Evolutionary conservation across 2,888 invertebrate genomes (phyloP).

Genomic region (Acanthococcus lagerstroemiae): DNA sequence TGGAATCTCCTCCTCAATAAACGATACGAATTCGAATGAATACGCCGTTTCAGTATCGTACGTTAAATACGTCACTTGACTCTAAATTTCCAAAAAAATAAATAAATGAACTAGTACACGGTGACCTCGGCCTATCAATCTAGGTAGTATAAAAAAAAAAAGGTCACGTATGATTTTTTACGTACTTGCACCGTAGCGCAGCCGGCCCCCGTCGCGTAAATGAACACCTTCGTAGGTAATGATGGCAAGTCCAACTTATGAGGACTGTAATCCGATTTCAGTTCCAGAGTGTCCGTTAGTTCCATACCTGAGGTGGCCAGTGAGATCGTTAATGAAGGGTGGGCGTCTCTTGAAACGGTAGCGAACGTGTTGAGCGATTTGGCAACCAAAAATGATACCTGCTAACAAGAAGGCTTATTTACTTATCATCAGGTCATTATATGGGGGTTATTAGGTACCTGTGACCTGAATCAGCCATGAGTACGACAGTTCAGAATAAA

Average conservation of each 20-base stretch:
- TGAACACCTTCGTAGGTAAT: constrained; percentile 58
- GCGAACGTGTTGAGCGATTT: constrained; percentile 53
- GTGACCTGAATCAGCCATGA: too few relatives aligned
- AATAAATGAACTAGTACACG: background rate
- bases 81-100: constrained; percentile 1
- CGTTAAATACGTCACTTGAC: constrained; percentile 17
- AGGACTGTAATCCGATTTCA: constrained; percentile 46
- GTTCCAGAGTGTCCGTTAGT: constrained; percentile 54
- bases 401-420: constrained; percentile 29
- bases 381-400: constrained; percentile 50
- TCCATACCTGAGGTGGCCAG: constrained; percentile 62
- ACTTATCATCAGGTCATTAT: background rate
- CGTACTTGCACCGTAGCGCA: constrained; percentile 56
- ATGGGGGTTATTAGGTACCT: background rate
- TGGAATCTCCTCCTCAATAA: constrained; percentile 26
- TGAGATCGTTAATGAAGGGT: constrained; percentile 53
- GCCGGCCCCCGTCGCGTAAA: constrained; percentile 58
- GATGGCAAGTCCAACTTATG: constrained; percentile 52
- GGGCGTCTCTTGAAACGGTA: constrained; percentile 50
- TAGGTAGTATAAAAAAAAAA: background rate
- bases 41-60: constrained; percentile 1
- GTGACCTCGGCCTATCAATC: too few relatives aligned
- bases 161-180: background rate
- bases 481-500: too few relatives aligned
- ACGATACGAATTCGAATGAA: constrained; percentile 16